Evolutionary conservation across 1,140 invertebrate genomes (phyloP), one percentile per base, ranked within the genome.

Genomic region (Eumeta japonica): DNA sequence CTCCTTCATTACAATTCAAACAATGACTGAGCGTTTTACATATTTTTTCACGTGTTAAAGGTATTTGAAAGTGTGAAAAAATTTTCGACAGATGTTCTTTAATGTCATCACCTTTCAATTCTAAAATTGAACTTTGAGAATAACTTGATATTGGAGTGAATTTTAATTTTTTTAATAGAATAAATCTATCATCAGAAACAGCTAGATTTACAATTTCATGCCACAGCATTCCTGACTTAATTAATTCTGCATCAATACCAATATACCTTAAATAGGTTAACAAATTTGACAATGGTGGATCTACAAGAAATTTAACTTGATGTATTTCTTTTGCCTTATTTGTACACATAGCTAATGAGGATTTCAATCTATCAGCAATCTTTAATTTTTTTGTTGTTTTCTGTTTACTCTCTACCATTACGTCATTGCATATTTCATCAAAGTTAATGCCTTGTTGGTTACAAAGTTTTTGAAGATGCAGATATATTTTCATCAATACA

Each of bases 401-500:
- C 4, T 49, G 48, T 47, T 74, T 73, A 44, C 64, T 58, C 53
- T 77, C 53, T 39, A 66, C 41, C 66, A 75, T 75, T 24, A 83
- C 41, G 55, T 79, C 73, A 48, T 73, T 64, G 43, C 79, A 82
- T 27, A 81, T 72, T 41, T 85, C 80, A 9, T 81, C 61, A 60
- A 86, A 83, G 11, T 80, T 77, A 35, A 85, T 80, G n/a, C 62
- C 48, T 42, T 75, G 67, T 35, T 71, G 45, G 32, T 62, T 37
- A 58, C 79, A 83, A 39, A 76, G 60, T 14, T 58, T 54, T 45
- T 77, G 66, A 14, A 88, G 45, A 13, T 76, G 73, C 16, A 85
- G 72, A 72, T 88, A 91, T 24, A 90, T 70, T 71, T 90, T 80
- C 38, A 93, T 50, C 10, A 93, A 70, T 48, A 89, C 89, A 72